phyloP scores from a whole-genome alignment of 2,888 invertebrate species.

The Aromia moschata region DNA sequence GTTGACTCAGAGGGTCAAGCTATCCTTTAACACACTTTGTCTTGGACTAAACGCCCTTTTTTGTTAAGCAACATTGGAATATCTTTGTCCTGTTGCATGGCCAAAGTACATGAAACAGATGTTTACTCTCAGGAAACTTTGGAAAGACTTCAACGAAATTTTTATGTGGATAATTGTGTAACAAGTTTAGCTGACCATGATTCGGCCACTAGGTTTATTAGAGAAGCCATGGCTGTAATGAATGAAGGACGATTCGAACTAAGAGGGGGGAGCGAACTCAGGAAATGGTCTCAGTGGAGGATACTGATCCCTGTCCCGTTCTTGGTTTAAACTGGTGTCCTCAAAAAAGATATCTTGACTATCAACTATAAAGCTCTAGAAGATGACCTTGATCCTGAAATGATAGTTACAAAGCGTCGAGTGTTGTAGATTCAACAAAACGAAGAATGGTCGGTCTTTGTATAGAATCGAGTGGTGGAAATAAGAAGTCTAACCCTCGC shows the following conservation, averaged over 20 bases:
- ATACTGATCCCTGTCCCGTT: not conserved
- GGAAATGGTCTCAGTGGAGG: not conserved
- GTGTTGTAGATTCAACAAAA: conserved; percentile 24
- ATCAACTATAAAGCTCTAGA: not conserved
- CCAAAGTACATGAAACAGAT: not conserved
- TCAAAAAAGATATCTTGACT: conserved; percentile 9
- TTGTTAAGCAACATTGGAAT: conserved; percentile 23
- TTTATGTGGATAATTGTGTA: conserved; percentile 30
- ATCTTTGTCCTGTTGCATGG: conserved; percentile 7
- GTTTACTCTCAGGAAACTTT: conserved; percentile 8
- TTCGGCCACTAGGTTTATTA: conserved; percentile 5
- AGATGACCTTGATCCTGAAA: not conserved
- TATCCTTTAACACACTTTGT: too few relatives aligned
- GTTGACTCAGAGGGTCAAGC: conserved; percentile 7
- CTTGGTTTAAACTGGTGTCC: conserved; percentile 8
- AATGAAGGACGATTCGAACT: conserved; percentile 12
- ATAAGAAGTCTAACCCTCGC: conserved; percentile 22
- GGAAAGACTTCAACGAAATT: conserved; percentile 17
- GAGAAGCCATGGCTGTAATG: conserved; percentile 10
- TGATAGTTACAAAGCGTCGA: conserved; percentile 21
- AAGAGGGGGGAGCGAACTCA: conserved; percentile 26
- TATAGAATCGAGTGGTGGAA: conserved; percentile 23
- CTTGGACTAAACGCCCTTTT: conserved; percentile 31
- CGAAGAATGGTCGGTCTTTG: conserved; percentile 27
- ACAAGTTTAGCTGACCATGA: conserved; percentile 20